Base-by-base conservation (phyloP, 1,140 invertebrate genomes). In the Scaptomyza montana region DNA sequence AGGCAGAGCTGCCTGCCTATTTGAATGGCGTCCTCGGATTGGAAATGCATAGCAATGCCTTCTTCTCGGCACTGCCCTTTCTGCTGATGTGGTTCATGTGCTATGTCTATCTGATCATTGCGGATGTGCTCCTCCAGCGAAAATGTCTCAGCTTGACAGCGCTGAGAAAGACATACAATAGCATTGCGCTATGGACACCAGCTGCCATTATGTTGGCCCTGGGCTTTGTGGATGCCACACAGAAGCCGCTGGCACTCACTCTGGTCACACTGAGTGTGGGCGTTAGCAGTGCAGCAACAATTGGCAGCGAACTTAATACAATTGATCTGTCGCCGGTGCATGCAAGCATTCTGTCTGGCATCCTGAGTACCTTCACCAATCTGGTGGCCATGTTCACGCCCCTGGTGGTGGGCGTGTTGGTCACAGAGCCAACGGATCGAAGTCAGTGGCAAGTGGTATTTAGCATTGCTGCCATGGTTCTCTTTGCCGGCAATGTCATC, bases 1-100 rank as follows among this genome's bases (percentile, higher is more conserved):
- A 99, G 41, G 98, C 97, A 0, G 95, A 98, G 92, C 95, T 99
- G 86, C 98, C 98, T 0, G 95, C 95, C 0, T 99, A 98, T 86
- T 95, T 99, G 93, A 95, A 95, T n/a, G 94, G 95, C 55, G 95
- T 98, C 0, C 93, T 99, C 0, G 93, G 94, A 28, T 96, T 96
- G 70, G 93, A 98, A 59, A 95, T 99, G 19, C 93, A 95, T 87
- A 92, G 94, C 53, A 96, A 96, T 87, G 96, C 96, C 7, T 78
- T 95, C 33, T 90, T 95, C 43, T 95, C 96, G n/a, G 95, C 97
- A 0, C 87, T 98, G 25, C 97, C 97, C 1, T 98, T 98, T 86
- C 85, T 96, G 2, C 93, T 93, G 0, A 95, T 96, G 93, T 96
- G 95, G 93, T 63, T 95, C 4, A 81, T 95, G 47, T 95, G 95